Evolutionary conservation across 2,113 vertebrate species (phyloP), one percentile per base, ranked within the genome.

Genomic region (Anolis carolinensis): DNA sequence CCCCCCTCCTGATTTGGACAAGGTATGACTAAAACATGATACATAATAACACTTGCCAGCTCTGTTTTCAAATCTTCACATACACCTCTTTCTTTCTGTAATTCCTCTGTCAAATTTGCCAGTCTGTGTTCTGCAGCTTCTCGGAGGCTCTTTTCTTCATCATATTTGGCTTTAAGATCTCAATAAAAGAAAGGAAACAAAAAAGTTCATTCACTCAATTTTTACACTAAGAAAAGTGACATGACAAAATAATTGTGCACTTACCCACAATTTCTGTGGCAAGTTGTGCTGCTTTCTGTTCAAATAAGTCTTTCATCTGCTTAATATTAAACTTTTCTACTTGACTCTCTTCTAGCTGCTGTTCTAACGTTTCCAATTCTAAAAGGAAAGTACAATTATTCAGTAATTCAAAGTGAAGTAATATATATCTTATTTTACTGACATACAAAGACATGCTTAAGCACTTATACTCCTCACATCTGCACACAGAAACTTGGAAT

Each of bases 301-400:
- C 98, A 97, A 98, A 99, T 92, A 99, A 94, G 91, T 99, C 98
- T 97, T 99, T 99, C 99, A 99, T 99, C 96, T 99, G 99, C 93
- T 99, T 99, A 94, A 99, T 97, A 95, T 99, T 98, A 95, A 99
- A 99, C 93, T 98, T 99, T 94, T 99, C 98, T 36, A 97, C 97
- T 94, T 98, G 98, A 1, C 97, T 96, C 93, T 99, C 97, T 90
- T 99, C 98, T 91, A 99, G 94, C 89, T 98, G 97, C 83, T 93
- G 97, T 95, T 98, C 98, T 87, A 99, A 96, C 82, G 96, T 95
- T 71, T 96, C 95, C 63, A 96, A 89, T 84, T 95, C 98, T 98
- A 96, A 23, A 94, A 95, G 91, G 81, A 93, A 81, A 90, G 91
- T 2, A 92, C 79, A 73, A 84, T 94, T n/a, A 87, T 23, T 70